Percentiles rank a stretch among this genome's conserved stretches.
Evolutionary conservation across 37 sponge, comb jelly and placozoan species (phyloP).

Genomic region (Bolinopsis microptera): DNA sequence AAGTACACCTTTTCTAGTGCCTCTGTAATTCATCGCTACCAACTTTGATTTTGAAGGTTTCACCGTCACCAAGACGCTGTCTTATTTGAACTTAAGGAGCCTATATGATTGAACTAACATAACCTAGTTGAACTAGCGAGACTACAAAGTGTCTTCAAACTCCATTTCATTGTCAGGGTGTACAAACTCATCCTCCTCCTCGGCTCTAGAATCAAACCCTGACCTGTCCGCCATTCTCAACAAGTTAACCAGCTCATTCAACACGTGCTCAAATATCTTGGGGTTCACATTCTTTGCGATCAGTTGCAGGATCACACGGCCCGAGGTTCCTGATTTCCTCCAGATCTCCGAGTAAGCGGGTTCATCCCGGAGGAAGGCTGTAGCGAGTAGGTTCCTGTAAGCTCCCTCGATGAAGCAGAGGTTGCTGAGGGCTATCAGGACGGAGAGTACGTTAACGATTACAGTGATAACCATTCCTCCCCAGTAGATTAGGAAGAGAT

Average conservation of each 20-base stretch:
- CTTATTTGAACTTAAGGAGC: too few relatives aligned
- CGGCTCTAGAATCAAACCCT: background rate
- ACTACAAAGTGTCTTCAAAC: slow-evolving; percentile 41
- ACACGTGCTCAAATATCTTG: slow-evolving; percentile 63
- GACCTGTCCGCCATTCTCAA: slow-evolving; percentile 32
- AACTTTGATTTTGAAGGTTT: too few relatives aligned
- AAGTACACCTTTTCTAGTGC: too few relatives aligned
- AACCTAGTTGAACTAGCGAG: too few relatives aligned
- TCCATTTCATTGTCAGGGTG: slow-evolving; percentile 43
- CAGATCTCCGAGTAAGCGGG: slow-evolving; percentile 60
- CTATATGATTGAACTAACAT: too few relatives aligned
- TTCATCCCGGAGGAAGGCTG: slow-evolving; percentile 59
- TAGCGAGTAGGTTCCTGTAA: slow-evolving; percentile 57
- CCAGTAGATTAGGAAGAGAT: slow-evolving; percentile 65
- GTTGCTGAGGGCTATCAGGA: slow-evolving; percentile 36
- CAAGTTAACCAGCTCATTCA: slow-evolving; percentile 62
- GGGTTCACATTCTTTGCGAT: slow-evolving; percentile 65
- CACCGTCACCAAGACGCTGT: too few relatives aligned
- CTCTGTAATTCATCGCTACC: too few relatives aligned
- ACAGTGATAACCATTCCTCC: slow-evolving; percentile 45
- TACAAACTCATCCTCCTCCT: slow-evolving; percentile 28
- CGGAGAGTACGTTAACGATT: slow-evolving; percentile 36
- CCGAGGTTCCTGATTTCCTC: slow-evolving; percentile 60
- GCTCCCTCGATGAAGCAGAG: slow-evolving; percentile 51
- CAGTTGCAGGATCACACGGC: slow-evolving; percentile 46